A percentile compares a stretch with the other conserved stretches of the same genome.
Evolutionary conservation across 2,888 invertebrate species (phyloP).

Genomic region (Sepioteuthis lessoniana): DNA sequence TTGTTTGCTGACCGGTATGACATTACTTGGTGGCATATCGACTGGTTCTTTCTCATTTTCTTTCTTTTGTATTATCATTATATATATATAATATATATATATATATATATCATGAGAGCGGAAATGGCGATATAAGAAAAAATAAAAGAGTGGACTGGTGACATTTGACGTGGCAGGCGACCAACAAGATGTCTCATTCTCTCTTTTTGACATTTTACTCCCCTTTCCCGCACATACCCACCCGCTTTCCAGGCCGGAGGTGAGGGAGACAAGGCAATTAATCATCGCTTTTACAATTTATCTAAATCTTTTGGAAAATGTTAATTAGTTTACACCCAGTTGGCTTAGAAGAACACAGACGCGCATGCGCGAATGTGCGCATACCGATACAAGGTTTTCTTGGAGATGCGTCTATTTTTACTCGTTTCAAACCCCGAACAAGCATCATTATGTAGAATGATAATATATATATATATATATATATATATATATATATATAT

Average conservation of each 20-base stretch:
- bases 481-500: no score
- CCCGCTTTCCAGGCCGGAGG: neutral
- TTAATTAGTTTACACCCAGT: neutral
- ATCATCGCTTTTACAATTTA: neutral
- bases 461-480: no score
- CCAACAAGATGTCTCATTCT: neutral
- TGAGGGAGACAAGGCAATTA: neutral
- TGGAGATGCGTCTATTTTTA: no score
- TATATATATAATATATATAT: no score
- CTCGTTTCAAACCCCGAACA: no score
- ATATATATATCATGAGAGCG: neutral
- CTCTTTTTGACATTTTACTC: neutral
- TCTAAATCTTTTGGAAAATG: neutral
- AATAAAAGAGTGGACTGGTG: neutral
- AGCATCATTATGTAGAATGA: no score
- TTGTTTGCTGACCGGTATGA: neutral
- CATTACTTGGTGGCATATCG: neutral
- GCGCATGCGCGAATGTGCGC: neutral
- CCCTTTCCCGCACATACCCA: neutral
- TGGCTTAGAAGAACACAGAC: neutral
- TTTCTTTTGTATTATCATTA: no score
- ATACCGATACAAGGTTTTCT: neutral
- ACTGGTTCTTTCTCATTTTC: no score
- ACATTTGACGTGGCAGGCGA: conserved; percentile 23
- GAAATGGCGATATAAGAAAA: neutral